Evolutionary conservation across 2,797 vertebrate species (phyloP).

Genomic region (Erpetoichthys calabaricus): DNA sequence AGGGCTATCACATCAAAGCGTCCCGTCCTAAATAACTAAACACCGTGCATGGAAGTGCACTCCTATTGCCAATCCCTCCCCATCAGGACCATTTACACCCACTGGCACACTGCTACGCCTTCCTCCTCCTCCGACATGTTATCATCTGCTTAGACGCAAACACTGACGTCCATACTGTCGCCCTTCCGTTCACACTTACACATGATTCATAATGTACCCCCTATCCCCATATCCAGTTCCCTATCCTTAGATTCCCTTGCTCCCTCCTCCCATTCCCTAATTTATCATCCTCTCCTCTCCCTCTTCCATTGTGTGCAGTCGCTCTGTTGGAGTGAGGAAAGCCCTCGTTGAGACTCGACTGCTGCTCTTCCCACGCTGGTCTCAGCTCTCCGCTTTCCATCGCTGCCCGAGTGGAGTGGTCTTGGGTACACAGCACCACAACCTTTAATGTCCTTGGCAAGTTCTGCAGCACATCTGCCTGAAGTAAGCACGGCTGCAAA

Average conservation of each 20-base stretch:
- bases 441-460: conserved; percentile 83
- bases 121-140: background rate
- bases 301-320: too few relatives aligned
- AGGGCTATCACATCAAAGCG: background rate
- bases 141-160: too few relatives aligned
- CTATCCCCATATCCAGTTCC: background rate
- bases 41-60: too few relatives aligned
- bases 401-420: conserved; percentile 30
- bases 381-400: conserved; percentile 23
- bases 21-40: background rate
- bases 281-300: background rate
- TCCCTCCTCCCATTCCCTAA: too few relatives aligned
- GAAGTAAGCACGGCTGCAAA: conserved; percentile 95
- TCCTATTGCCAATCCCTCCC: too few relatives aligned
- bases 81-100: too few relatives aligned
- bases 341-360: too few relatives aligned
- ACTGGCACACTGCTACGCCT: too few relatives aligned
- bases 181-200: background rate
- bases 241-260: background rate
- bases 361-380: too few relatives aligned
- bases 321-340: too few relatives aligned
- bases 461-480: conserved; percentile 99
- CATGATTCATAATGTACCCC: too few relatives aligned
- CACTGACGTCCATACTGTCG: too few relatives aligned
- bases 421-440: background rate